These are phyloP conservation scores for Pyralis farinalis DNA, from an alignment of 2,888 invertebrate species.

Conservation along the genomic window DNA sequence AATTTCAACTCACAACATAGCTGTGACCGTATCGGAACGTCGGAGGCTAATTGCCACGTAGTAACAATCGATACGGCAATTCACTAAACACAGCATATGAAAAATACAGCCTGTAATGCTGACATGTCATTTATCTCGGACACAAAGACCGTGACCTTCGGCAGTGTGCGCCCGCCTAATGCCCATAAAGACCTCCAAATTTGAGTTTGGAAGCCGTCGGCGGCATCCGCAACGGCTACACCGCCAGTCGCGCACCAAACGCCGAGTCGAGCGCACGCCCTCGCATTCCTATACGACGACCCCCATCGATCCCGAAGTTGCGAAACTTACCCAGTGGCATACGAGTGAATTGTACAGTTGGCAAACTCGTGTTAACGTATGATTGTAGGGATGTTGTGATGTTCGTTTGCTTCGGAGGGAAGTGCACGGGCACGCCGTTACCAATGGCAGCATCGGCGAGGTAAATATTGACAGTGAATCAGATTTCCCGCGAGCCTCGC, in stretches of 20 bases:
- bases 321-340: conserved; percentile 42
- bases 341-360: conserved; percentile 16
- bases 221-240: conserved; percentile 37
- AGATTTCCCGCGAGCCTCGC: conserved; percentile 21
- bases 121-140: conserved; percentile 13
- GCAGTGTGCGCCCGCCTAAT: conserved; percentile 52
- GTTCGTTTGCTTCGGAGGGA: conserved; percentile 41
- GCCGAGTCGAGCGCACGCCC: conserved; percentile 52
- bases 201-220: conserved; percentile 47
- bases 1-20: background rate
- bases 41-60: background rate
- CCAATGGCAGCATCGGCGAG: conserved; percentile 53
- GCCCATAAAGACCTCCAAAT: conserved; percentile 60
- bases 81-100: background rate
- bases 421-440: conserved; percentile 23
- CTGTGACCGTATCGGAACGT: background rate
- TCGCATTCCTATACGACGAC: conserved; percentile 19
- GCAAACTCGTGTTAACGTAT: conserved; percentile 32
- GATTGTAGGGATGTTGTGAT: conserved; percentile 44
- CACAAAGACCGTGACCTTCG: conserved; percentile 64
- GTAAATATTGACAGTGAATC: conserved; percentile 64
- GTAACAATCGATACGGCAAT: background rate
- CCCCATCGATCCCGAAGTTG: conserved; percentile 32
- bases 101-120: background rate
- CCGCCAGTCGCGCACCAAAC: conserved; percentile 60